These are phyloP conservation scores for Coreius guichenoti DNA, from an alignment of 2,797 vertebrate species.

Conservation along the genomic window DNA sequence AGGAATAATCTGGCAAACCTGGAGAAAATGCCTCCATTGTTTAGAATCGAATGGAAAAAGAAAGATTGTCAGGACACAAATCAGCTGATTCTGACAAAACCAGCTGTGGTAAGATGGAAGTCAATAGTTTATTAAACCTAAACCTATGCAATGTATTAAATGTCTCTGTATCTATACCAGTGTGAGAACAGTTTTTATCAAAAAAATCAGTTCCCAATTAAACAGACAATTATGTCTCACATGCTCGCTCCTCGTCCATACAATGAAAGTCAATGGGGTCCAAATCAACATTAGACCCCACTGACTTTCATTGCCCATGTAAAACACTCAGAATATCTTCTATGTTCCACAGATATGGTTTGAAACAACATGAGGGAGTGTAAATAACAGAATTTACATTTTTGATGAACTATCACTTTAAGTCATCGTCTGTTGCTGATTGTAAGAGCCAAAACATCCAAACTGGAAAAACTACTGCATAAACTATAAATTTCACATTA, in stretches of 20 bases:
- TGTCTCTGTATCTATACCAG: not conserved
- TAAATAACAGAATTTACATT: not conserved
- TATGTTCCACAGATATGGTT: not conserved
- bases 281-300: not conserved
- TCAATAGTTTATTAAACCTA: not conserved
- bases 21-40: slow-evolving; percentile 38
- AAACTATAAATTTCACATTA: not conserved
- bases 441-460: not conserved
- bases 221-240: not conserved
- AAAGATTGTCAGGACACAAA: slow-evolving; percentile 54
- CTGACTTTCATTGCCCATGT: not conserved
- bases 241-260: too few species aligned
- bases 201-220: not conserved
- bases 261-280: not conserved
- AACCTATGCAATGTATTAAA: not conserved
- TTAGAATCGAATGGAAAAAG: slow-evolving; percentile 31
- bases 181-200: too few species aligned
- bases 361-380: not conserved
- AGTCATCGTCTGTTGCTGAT: not conserved
- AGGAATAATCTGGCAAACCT: not conserved
- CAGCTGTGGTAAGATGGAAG: not conserved
- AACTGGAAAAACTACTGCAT: not conserved
- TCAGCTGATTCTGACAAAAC: slow-evolving; percentile 34
- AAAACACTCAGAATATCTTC: not conserved
- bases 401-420: not conserved